Conservation (phyloP, 2,797 vertebrate species). For the Phrynocephalus guinanensis region DNA sequence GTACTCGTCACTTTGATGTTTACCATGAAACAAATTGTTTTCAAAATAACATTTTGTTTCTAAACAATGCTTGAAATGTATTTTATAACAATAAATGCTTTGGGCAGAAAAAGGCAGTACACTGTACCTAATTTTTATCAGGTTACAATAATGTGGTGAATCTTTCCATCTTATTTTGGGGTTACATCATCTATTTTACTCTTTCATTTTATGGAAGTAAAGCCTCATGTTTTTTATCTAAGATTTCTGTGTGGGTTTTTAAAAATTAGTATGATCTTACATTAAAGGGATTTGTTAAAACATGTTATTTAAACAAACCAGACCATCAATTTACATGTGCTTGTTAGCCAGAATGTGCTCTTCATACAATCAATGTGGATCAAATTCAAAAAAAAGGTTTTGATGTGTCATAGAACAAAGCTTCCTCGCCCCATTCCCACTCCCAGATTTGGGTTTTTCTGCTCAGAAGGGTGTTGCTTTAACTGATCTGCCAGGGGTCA, state of each 20-base stretch:
- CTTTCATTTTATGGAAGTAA: constrained; percentile 24
- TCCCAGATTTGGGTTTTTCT: too few relatives aligned
- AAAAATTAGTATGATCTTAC: constrained; percentile 7
- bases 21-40: neutral
- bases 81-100: constrained; percentile 3
- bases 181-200: neutral
- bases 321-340: constrained; percentile 14
- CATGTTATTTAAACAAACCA: neutral
- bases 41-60: neutral
- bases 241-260: constrained; percentile 20
- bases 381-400: neutral
- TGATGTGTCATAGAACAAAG: too few relatives aligned
- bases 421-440: too few relatives aligned
- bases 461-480: too few relatives aligned
- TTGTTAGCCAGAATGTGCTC: too few relatives aligned
- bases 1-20: neutral
- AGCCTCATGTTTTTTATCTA: constrained; percentile 3
- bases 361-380: constrained; percentile 11
- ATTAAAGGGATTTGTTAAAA: constrained; percentile 25
- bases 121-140: rapidly evolving
- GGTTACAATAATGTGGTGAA: neutral
- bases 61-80: too few relatives aligned
- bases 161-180: neutral
- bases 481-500: too few relatives aligned
- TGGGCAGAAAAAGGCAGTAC: neutral